Base-by-base conservation (phyloP, 2,113 vertebrate genomes). In the Pomatostomus ruficeps region DNA sequence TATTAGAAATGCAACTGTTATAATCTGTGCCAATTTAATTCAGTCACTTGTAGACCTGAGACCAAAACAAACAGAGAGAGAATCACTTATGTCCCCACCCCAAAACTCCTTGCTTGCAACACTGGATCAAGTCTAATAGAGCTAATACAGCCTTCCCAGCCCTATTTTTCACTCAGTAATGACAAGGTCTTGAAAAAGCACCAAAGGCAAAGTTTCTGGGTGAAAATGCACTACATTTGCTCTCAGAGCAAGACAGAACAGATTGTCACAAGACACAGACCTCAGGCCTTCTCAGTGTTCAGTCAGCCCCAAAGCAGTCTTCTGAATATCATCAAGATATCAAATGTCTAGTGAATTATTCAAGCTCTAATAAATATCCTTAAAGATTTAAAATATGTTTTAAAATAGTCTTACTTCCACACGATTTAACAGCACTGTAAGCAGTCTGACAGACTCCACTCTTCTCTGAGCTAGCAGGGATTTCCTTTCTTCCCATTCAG, bases 401-500 rank as follows among this genome's bases (percentile, higher is more conserved):
- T 78, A 90, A 95, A 97, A 92, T 45, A 79, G 83, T 96, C 97
- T 98, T 98, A 98, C 98, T 97, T 97, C 95, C 93, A 98, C 97
- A 95, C 95, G 97, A 89, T 94, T 98, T 95, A 98, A 97, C 86
- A 98, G 98, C 46, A 97, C 95, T 45, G 93, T 95, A 46, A 98
- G 97, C 92, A 98, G 97, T 75, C 96, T 95, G 79, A 98, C 87
- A 85, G 98, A 98, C 70, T 98, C 97, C 78, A 97, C 97, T 85
- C 95, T 93, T 96, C 98, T 98, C 97, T 97, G 98, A 91, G 96
- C 97, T 95, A 98, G 94, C 62, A 98, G 92, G 40, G 96, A 95
- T 95, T 98, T 98, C 94, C 98, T 97, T 72, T 98, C 98, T 93
- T 98, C 97, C 97, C 98, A 98, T 77, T 98, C 97, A 88, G 96